Base-by-base conservation (phyloP, 2,113 vertebrate genomes). In the Todiramphus saurophagus region DNA sequence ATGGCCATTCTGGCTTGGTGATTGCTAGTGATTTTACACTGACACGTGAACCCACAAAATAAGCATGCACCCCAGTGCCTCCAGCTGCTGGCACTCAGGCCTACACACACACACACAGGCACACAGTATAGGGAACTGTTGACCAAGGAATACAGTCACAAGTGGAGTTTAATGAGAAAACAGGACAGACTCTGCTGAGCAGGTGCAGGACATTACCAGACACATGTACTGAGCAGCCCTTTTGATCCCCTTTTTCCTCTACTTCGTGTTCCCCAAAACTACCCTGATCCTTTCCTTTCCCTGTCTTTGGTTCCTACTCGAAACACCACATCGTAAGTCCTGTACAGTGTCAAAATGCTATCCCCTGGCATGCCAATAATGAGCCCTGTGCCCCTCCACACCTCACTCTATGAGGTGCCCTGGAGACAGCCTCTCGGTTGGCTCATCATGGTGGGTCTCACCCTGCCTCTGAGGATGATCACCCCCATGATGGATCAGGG, bases 341-440 rank as follows among this genome's bases (percentile, higher is more conserved):
- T 37, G 4, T 69, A 30, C 3, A 5, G n/a, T 66, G 25, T 50
- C 28, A 18, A 68, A 31, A 58, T 28, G 3, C 16, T 81, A 5
- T 66, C 7, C n/a, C 30, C 15, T 33, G 25, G 18, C 25, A 59
- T 59, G 21, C 24, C 63, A 46, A 11, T 9, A 90, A 41, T 8
- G 4, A 63, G 23, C 19, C 24, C 50, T 1, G 2, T 39, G 33
- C 28, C 4, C 28, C 27, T 7, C 41, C 16, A 24, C 10, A 31
- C 20, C 19, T 44, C 13, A 17, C 6, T 50, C 30, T 33, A 2
- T 48, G 53, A 73, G 30, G 17, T 68, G 17, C 25, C 46, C 30
- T 6, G 11, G 10, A 30, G n/a, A 67, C 6, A 48, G 1, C 21
- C 46, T 62, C 39, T 35, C 2, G 0, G 0, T n/a, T 66, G 16